Evolutionary conservation across 1,140 invertebrate species (phyloP).

Genomic region (Drosophila athabasca): DNA sequence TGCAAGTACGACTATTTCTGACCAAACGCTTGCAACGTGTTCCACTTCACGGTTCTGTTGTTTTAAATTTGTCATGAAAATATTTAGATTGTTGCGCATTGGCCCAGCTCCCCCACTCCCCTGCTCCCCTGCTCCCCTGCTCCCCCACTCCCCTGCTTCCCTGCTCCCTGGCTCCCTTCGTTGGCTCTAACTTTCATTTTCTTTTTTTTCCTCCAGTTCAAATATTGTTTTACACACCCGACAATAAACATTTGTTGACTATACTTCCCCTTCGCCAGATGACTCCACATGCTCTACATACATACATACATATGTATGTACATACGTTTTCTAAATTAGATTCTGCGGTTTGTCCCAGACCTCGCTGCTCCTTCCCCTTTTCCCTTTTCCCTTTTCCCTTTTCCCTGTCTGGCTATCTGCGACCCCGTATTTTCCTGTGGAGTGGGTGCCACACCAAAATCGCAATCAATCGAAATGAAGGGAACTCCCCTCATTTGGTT

Average conservation of each 20-base stretch:
- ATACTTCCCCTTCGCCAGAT: slow-evolving; percentile 3
- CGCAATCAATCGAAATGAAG: slow-evolving; percentile 31
- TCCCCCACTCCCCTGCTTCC: no score
- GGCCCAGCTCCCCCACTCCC: slow-evolving; percentile 8
- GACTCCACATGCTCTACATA: slow-evolving; percentile 18
- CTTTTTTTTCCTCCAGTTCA: slow-evolving; percentile 3
- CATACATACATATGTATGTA: slow-evolving; percentile 48
- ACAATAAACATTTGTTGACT: slow-evolving; percentile 27
- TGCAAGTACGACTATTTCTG: slow-evolving; percentile 26
- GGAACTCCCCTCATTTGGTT: slow-evolving; percentile 45
- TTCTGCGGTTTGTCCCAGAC: slow-evolving; percentile 57
- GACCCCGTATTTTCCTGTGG: neutral
- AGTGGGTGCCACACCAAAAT: slow-evolving; percentile 9
- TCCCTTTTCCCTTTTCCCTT: neutral
- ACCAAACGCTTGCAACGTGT: slow-evolving; percentile 66
- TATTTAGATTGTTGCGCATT: slow-evolving; percentile 76
- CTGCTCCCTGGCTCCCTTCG: neutral
- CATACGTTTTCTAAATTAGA: slow-evolving; percentile 68
- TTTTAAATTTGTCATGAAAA: slow-evolving; percentile 83
- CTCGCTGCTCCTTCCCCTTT: neutral
- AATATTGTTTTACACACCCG: slow-evolving; percentile 57
- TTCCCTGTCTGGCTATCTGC: slow-evolving; percentile 14
- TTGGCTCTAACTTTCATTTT: neutral
- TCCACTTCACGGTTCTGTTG: slow-evolving; percentile 76
- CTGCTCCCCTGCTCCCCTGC: no score